Evolutionary conservation across 2,888 invertebrate species (phyloP).

Genomic region (Boloria selene): DNA sequence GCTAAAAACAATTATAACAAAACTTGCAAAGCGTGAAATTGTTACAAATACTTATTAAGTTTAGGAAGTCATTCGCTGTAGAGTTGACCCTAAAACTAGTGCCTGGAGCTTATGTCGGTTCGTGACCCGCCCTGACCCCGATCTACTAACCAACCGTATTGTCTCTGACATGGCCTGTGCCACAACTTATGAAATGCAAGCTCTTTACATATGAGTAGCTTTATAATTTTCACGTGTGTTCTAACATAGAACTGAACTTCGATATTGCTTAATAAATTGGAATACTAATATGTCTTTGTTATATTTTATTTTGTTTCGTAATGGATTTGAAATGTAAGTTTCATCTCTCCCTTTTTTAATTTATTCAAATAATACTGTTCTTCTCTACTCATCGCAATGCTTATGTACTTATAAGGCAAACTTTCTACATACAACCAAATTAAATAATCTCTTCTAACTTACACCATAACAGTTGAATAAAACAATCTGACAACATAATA

Average conservation of each 20-base stretch:
- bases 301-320: too few relatives aligned
- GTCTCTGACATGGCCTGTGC: slow-evolving; percentile 51
- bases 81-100: slow-evolving; percentile 64
- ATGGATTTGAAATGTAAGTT: too few relatives aligned
- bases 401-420: too few relatives aligned
- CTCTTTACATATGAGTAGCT: slow-evolving; percentile 13
- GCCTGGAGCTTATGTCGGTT: slow-evolving; percentile 54
- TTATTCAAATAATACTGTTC: too few relatives aligned
- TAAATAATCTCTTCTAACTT: slow-evolving; percentile 25
- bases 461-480: slow-evolving; percentile 30
- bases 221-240: slow-evolving; percentile 7
- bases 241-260: neutral
- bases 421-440: neutral
- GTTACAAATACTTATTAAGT: slow-evolving; percentile 37
- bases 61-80: slow-evolving; percentile 36
- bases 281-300: neutral
- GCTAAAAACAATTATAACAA: slow-evolving; percentile 17
- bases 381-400: too few relatives aligned
- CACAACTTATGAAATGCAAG: slow-evolving; percentile 31
- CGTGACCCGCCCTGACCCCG: slow-evolving; percentile 79
- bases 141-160: slow-evolving; percentile 73
- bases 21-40: slow-evolving; percentile 1
- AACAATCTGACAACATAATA: slow-evolving; percentile 40
- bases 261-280: neutral
- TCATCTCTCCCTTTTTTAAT: too few relatives aligned